phyloP scores from a whole-genome alignment of 2,113 vertebrate species.

The Octodon degus region DNA sequence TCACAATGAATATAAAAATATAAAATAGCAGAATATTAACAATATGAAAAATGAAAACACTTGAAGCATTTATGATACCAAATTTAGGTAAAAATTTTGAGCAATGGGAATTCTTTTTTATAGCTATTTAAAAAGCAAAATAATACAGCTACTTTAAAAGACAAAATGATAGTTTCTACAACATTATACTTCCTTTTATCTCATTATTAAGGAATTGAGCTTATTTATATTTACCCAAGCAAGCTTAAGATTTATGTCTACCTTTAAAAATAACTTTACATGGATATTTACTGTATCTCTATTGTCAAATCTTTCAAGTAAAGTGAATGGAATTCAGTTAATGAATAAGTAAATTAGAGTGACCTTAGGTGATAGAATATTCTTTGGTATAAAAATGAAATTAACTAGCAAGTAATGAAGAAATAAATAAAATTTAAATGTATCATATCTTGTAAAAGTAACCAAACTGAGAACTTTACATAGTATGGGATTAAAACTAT shows the following conservation, averaged over 20 bases:
- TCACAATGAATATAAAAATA: neutral
- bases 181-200: neutral
- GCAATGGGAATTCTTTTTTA: too few species aligned
- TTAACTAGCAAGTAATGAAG: neutral
- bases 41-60: neutral
- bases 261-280: neutral
- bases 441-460: neutral
- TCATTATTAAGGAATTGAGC: neutral
- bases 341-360: neutral
- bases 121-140: neutral
- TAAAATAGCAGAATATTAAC: neutral
- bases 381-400: neutral
- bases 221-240: neutral
- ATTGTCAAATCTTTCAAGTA: neutral
- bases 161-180: neutral
- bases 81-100: neutral
- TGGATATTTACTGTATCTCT: neutral
- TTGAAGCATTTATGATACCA: neutral
- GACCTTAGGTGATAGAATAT: neutral
- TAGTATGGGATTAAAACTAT: neutral
- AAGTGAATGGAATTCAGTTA: neutral
- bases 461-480: neutral
- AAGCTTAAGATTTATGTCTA: neutral
- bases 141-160: neutral
- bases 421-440: neutral